phyloP scores from a whole-genome alignment of 2,113 vertebrate species.

The Oryzias javanicus region DNA sequence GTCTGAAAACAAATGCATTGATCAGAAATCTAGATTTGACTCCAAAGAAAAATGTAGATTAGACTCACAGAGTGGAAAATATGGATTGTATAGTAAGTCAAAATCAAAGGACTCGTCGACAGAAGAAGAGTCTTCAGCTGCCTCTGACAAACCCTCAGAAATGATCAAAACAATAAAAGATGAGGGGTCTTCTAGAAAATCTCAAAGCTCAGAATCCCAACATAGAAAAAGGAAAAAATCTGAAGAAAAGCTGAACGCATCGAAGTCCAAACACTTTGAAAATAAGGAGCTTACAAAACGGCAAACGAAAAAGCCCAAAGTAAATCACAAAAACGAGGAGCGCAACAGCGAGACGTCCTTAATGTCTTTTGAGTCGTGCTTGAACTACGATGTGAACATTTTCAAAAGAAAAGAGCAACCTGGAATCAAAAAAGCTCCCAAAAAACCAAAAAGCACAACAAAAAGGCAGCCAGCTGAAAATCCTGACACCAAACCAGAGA shows the following conservation, averaged over 20 bases:
- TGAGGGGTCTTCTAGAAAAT: background rate
- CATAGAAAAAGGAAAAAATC: constrained; percentile 31
- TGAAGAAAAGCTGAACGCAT: background rate
- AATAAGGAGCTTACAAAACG: constrained; percentile 14
- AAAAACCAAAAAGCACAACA: constrained; percentile 30
- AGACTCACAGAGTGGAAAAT: constrained; percentile 18
- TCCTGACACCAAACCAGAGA: background rate
- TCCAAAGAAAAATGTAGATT: constrained; percentile 24
- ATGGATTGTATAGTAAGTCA: constrained; percentile 23
- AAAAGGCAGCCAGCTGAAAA: constrained; percentile 37
- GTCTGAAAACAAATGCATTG: constrained; percentile 17
- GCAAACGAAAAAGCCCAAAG: constrained; percentile 45
- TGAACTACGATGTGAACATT: constrained; percentile 78
- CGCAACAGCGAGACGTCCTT: constrained; percentile 52
- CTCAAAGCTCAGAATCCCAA: constrained; percentile 4
- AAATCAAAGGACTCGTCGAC: constrained; percentile 29
- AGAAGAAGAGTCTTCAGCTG: constrained; percentile 13
- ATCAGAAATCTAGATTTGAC: constrained; percentile 31
- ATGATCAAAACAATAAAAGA: constrained; percentile 6
- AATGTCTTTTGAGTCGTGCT: constrained; percentile 86
- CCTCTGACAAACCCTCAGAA: constrained; percentile 15
- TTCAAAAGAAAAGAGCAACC: constrained; percentile 69
- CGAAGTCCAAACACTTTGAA: constrained; percentile 15
- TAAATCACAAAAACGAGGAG: constrained; percentile 5
- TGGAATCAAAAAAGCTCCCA: constrained; percentile 42